These are phyloP conservation scores for Callocephalon fimbriatum DNA, from an alignment of 2,113 vertebrate species.

Conservation along the genomic window DNA sequence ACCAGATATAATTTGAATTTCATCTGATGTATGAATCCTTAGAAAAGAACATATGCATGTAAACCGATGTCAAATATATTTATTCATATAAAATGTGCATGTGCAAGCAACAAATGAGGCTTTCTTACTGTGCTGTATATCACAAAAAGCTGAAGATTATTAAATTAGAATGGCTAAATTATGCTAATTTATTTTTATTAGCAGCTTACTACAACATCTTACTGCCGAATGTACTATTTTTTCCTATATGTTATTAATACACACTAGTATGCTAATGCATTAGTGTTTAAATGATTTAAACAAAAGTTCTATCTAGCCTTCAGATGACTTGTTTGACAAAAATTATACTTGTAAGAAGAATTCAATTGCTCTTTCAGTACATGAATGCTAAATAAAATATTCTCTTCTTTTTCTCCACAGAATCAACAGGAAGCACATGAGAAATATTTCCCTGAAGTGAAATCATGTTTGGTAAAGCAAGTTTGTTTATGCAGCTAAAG, in stretches of 20 bases:
- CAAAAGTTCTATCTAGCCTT: neutral
- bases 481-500: neutral
- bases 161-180: neutral
- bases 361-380: neutral
- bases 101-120: neutral
- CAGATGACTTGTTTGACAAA: neutral
- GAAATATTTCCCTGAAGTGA: neutral
- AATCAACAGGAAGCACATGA: neutral
- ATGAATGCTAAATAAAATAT: neutral
- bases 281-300: neutral
- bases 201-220: neutral
- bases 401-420: neutral
- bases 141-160: slow-evolving; percentile 6
- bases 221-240: neutral
- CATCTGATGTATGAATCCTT: slow-evolving; percentile 26
- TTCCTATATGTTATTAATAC: neutral
- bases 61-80: slow-evolving; percentile 33
- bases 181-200: slow-evolving; percentile 28
- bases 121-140: neutral
- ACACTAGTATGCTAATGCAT: neutral
- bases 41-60: slow-evolving; percentile 40
- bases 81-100: neutral
- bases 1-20: slow-evolving; percentile 16
- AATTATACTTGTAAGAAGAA: neutral
- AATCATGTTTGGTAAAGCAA: neutral